Evolutionary conservation across 2,113 vertebrate species (phyloP), one percentile per base, ranked within the genome.

Genomic region (Elanus axillaris): DNA sequence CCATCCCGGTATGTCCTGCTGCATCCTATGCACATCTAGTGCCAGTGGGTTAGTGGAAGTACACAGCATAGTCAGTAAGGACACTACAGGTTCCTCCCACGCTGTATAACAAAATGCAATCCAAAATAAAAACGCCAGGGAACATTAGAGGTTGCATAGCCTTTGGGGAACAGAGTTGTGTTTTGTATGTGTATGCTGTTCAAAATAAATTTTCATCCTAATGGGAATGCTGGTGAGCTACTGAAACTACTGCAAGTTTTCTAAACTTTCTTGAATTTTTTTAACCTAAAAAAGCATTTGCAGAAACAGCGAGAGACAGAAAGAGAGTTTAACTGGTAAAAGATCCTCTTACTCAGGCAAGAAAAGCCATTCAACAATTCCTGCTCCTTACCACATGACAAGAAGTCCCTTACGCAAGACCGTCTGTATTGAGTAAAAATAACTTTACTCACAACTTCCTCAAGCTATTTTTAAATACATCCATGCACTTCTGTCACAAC

Each of bases 361-460:
- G 31, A 89, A 87, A 87, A 82, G 62, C 19, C 62, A 88, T 95
- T 97, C 81, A 95, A 60, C 56, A 91, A 75, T 55, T 93, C 73
- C 84, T 90, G 25, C 29, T 95, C 78, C 50, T 93, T 58, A 71
- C 74, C 90, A 90, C 92, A 86, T 66, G 85, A 82, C 81, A 88
- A 74, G 22, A 85, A 88, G 73, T 83, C 79, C 86, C 74, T 97
- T 90, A 91, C 25, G 53, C 76, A 86, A 67, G 81, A 92, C 64
- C 55, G 72, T 64, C 84, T 93, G 63, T 40, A 93, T 4, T 83
- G 89, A 90, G 40, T 83, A 93, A 94, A 97, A 96, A 94, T 94
- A 97, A 87, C 60, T 79, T 87, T 88, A 97, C 43, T 90, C 79
- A 85, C 82, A 88, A 80, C 88, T 96, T 96, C 89, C 95, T 93